Evolutionary conservation across 2,113 vertebrate species (phyloP).

Genomic region (Rhadina sibilatrix): DNA sequence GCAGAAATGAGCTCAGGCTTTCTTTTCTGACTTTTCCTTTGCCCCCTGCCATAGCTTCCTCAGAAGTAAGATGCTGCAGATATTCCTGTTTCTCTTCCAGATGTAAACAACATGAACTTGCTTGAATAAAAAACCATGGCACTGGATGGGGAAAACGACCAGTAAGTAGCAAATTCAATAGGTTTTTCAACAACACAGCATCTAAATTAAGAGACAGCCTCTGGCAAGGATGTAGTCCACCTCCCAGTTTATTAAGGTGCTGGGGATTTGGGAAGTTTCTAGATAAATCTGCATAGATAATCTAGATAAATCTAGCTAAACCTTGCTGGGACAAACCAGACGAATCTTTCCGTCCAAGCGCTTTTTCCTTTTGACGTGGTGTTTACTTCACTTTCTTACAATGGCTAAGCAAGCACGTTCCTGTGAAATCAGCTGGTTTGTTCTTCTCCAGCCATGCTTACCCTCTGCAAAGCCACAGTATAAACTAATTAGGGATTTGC

Average conservation of each 20-base stretch:
- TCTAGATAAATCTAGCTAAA: not conserved
- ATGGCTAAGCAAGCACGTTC: not conserved
- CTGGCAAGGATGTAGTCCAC: not conserved
- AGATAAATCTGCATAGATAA: not conserved
- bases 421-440: conserved; percentile 52
- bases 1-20: not conserved
- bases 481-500: conserved; percentile 64
- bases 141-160: not conserved
- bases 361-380: not conserved
- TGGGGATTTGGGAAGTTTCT: not conserved
- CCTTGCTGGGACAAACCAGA: not conserved
- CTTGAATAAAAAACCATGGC: not conserved
- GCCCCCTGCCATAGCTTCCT: not conserved
- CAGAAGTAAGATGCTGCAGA: not conserved
- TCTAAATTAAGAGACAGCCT: not conserved
- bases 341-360: not conserved
- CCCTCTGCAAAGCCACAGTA: conserved; percentile 23
- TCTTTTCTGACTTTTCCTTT: not conserved
- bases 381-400: conserved; percentile 9
- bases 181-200: not conserved
- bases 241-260: not conserved
- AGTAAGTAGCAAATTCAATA: not conserved
- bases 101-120: not conserved
- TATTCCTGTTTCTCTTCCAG: not conserved
- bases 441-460: conserved; percentile 41